Evolutionary conservation across 2,888 invertebrate genomes (phyloP).

Genomic region (Hybos culiciformis): DNA sequence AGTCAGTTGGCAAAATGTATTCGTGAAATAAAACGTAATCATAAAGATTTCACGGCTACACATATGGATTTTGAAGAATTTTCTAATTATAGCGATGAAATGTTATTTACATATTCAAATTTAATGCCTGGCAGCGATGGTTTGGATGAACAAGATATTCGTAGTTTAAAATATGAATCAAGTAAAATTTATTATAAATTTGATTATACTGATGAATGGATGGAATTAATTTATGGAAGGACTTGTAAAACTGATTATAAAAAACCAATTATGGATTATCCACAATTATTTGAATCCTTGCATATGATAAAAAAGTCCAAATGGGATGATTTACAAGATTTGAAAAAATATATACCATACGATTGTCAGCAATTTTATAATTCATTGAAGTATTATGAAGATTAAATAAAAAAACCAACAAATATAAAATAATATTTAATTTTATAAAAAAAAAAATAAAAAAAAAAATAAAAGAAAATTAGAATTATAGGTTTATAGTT

Average conservation of each 20-base stretch:
- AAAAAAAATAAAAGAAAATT: too few species aligned
- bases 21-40: neutral
- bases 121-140: neutral
- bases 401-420: too few species aligned
- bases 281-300: neutral
- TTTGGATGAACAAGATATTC: neutral
- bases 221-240: too few species aligned
- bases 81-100: neutral
- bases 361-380: constrained; percentile 2
- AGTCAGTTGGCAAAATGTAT: neutral
- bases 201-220: neutral
- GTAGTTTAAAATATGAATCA: neutral
- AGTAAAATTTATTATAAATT: neutral
- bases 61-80: neutral
- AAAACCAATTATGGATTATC: neutral
- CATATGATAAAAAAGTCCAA: neutral
- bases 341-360: constrained; percentile 1
- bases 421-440: too few species aligned
- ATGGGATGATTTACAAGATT: constrained; percentile 1
- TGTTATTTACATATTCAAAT: neutral
- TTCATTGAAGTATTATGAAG: constrained; percentile 1
- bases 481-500: too few species aligned
- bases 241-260: neutral
- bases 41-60: neutral
- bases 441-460: too few species aligned